Evolutionary conservation across 2,797 vertebrate species (phyloP), one percentile per base, ranked within the genome.

Genomic region (Spatula clypeata): DNA sequence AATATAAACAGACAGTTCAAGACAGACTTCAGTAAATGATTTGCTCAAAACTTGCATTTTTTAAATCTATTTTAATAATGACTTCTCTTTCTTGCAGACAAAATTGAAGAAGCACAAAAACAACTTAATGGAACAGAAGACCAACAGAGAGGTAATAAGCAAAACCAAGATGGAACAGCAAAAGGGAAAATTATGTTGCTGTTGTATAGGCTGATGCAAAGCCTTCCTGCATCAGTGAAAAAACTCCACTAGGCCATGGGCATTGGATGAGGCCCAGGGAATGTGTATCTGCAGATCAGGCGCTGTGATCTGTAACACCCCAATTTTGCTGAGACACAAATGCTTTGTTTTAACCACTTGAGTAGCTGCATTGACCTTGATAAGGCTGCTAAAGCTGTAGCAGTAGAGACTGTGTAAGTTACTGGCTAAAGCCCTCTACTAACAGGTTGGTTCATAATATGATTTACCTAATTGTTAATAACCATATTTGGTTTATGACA

Each of bases 31-130:
- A n/a, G 57, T 79, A 90, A 96, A 82, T 92, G 8, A 65, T 77
- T 82, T 88, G 36, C 7, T 79, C 31, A 64, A 81, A 53, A 61
- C 82, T 90, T 86, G 11, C 4, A 5, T 4, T 2, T 60, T 44
- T 20, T 60, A 61, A 31, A 45, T 65, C 18, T 87, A 19, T 95
- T 84, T 93, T 94, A 88, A 94, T 85, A 73, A 67, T 66, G 79
- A 88, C 64, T 79, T 95, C 87, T 97, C 93, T 96, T 93, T 94
- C 90, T 91, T 97, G 80, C 98, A 99, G 99, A 99, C 95, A 99
- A 99, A 99, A 99, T 99, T 88, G 99, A 99, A 98, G 99, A 99
- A 98, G 99, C 99, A 96, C 99, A 99, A 98, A 99, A 99, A 96
- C 99, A 99, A 96, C 98, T 99, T 51, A 99, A 99, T 96, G 99